These are phyloP conservation scores for Patella vulgata DNA, from an alignment of 1,140 invertebrate genomes.

Conservation along the genomic window DNA sequence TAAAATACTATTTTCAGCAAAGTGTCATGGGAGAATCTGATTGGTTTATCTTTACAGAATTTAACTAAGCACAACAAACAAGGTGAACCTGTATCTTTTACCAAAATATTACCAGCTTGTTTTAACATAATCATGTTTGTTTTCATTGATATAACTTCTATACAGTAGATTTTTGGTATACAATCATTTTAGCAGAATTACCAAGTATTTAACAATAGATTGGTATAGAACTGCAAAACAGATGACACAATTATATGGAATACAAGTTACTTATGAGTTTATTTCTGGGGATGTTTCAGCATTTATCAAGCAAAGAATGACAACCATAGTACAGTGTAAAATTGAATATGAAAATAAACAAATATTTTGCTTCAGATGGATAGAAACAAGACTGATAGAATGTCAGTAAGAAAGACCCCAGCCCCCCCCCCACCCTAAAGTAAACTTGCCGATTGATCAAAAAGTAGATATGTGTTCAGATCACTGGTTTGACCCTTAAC, in stretches of 20 bases:
- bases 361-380: too few relatives aligned
- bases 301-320: too few relatives aligned
- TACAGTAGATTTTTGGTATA: not conserved
- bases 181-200: not conserved
- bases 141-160: not conserved
- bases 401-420: too few relatives aligned
- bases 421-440: not conserved
- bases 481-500: too few relatives aligned
- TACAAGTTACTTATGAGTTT: not conserved
- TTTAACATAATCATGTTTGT: not conserved
- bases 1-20: too few relatives aligned
- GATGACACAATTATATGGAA: not conserved
- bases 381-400: too few relatives aligned
- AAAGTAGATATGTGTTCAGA: too few relatives aligned
- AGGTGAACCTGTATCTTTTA: conserved; percentile 51
- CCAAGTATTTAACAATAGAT: not conserved
- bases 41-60: conserved; percentile 25
- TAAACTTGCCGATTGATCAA: too few relatives aligned
- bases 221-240: conserved; percentile 8
- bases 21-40: conserved; percentile 38
- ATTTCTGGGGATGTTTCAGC: too few relatives aligned
- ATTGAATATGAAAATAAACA: too few relatives aligned
- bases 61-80: conserved; percentile 32
- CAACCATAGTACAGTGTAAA: too few relatives aligned
- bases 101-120: not conserved